A percentile compares a stretch with the other conserved stretches of the same genome.
These are phyloP conservation scores for Tachycineta bicolor DNA, from an alignment of 2,113 vertebrate species.

Conservation along the genomic window DNA sequence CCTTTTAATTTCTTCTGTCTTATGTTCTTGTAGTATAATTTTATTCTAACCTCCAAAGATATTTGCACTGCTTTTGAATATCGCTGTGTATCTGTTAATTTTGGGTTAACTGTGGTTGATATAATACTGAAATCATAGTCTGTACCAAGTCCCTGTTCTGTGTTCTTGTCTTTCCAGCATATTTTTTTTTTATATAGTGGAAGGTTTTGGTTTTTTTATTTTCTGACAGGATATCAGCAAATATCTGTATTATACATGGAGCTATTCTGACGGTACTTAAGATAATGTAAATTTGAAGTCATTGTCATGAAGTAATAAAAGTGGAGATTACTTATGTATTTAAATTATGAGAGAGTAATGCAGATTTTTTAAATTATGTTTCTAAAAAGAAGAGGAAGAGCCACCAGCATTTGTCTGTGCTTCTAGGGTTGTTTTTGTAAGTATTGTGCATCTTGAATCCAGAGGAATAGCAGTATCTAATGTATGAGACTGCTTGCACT, in stretches of 20 bases:
- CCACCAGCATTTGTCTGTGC: conserved; percentile 83
- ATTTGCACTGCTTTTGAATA: conserved; percentile 94
- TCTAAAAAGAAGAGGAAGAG: conserved; percentile 80
- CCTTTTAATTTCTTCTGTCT: conserved; percentile 87
- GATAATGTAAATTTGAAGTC: conserved; percentile 96
- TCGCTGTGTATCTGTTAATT: conserved; percentile 79
- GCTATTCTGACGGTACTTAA: conserved; percentile 86
- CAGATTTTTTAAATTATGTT: conserved; percentile 77
- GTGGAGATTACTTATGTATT: conserved; percentile 90
- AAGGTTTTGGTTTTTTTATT: conserved; percentile 67
- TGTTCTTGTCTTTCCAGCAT: conserved; percentile 87
- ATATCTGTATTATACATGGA: conserved; percentile 94
- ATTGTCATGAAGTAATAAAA: conserved; percentile 96
- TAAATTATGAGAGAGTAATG: conserved; percentile 81
- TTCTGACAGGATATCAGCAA: conserved; percentile 82
- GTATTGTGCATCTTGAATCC: conserved; percentile 58
- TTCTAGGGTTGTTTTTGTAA: conserved; percentile 77
- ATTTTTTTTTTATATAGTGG: conserved; percentile 84
- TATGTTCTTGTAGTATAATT: conserved; percentile 84
- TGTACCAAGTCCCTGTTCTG: conserved; percentile 81
- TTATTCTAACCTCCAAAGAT: conserved; percentile 96
- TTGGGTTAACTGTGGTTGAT: conserved; percentile 82
- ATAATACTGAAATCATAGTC: conserved; percentile 80
- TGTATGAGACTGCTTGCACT: conserved; percentile 50
- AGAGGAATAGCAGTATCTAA: conserved; percentile 42